Conservation (phyloP, 2,797 vertebrate genomes). For the Pipistrellus kuhlii region DNA sequence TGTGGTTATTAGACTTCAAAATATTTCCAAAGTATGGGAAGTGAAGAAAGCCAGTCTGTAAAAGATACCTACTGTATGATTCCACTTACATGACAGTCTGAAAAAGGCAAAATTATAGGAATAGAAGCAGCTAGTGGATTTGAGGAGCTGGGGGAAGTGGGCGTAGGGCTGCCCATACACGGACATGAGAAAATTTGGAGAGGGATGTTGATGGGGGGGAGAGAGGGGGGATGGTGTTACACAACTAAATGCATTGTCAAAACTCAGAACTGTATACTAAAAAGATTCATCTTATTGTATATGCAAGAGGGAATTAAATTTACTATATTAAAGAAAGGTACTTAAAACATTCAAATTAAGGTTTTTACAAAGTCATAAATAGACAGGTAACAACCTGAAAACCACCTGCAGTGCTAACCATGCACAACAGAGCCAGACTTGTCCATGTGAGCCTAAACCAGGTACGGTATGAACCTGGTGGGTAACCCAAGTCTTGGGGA, state of each 20-base stretch:
- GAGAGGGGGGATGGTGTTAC: background rate
- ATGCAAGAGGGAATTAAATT: background rate
- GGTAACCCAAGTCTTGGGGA: background rate
- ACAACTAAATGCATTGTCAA: background rate
- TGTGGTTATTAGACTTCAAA: background rate
- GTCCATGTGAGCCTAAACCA: background rate
- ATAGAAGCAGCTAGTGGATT: background rate
- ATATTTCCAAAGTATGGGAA: constrained; percentile 15
- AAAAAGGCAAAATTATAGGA: background rate
- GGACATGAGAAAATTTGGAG: background rate
- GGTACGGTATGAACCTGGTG: no score
- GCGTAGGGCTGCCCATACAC: background rate
- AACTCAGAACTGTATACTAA: background rate
- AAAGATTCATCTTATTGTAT: background rate
- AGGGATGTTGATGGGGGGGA: background rate
- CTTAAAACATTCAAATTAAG: constrained; percentile 15
- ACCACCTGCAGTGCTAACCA: background rate
- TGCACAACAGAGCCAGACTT: background rate
- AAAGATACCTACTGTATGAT: background rate
- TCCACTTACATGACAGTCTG: background rate
- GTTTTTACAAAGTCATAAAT: background rate
- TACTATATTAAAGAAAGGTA: background rate
- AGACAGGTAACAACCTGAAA: background rate
- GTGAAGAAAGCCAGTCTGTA: background rate
- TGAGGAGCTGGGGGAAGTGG: no score